Evolutionary conservation across 2,888 invertebrate genomes (phyloP), one percentile per base, ranked within the genome.

Genomic region (Schrankia costaestrigalis): DNA sequence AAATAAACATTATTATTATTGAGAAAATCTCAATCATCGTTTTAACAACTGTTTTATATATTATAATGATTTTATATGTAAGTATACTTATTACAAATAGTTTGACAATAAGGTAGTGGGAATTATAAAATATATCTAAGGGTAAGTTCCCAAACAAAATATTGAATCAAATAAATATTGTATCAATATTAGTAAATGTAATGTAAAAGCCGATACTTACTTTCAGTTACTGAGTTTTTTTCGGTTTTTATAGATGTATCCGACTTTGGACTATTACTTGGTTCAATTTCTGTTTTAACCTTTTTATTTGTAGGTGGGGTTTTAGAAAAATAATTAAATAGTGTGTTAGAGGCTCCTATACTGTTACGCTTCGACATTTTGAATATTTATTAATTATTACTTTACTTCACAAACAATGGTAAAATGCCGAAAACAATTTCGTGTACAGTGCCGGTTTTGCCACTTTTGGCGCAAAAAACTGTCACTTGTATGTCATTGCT

Each of bases 281-380:
- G 34, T 26, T 70, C 68, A 13, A 41, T 42, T 28, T 63, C 71
- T 5, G 64, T 39, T 58, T 82, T 85, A 5, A 59, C 23, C 42
- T 85, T 77, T 39, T 84, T 82, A 41, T 64, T 75, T 3, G 84
- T 62, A 1, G 87, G 89, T 4, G 92, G 91, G 0, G 91, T 91
- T 69, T 90, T 90, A 1, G 88, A 70, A 56, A 93, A 93, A 63
- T 93, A 93, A 63, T 93, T 93, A 26, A 92, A 90, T 8, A 93
- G 63, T 0, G 93, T 93, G 59, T 93, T 93, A 21, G 92, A 86
- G 11, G 68, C 33, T 3, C 74, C 72, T 7, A 63, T 50, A 38
- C 80, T 85, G 36, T 78, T 83, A 13, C 87, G 72, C 54, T 87
- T 88, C 1, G 86, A 85, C 88, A 88, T 88, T 40, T 41, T 57